These are phyloP conservation scores for Gadopsis marmoratus DNA, from an alignment of 2,797 vertebrate species.

Conservation along the genomic window DNA sequence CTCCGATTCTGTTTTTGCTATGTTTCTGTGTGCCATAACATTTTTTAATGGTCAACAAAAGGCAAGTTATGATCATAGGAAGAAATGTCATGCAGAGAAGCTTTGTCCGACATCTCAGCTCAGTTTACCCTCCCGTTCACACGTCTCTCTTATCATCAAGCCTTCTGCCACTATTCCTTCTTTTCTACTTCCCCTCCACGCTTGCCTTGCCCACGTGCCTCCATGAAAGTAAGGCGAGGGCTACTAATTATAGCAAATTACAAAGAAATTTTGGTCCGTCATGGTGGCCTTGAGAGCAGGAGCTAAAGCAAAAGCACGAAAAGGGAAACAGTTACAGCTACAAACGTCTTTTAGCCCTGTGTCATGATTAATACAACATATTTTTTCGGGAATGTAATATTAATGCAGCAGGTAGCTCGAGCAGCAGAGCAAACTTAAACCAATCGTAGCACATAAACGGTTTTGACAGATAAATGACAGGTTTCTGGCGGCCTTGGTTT, in stretches of 20 bases:
- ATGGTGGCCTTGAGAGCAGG: conserved; percentile 34
- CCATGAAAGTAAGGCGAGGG: conserved; percentile 39
- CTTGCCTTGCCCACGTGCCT: conserved; percentile 28
- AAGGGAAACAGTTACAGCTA: not conserved
- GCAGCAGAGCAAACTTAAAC: conserved; percentile 12
- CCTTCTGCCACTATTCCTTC: conserved; percentile 16
- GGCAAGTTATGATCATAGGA: conserved; percentile 19
- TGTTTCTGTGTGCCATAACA: not conserved
- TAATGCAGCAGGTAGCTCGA: conserved; percentile 26
- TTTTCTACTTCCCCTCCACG: conserved; percentile 4
- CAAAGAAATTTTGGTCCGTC: conserved; percentile 45
- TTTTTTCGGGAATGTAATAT: conserved; percentile 27
- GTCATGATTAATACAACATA: conserved; percentile 24
- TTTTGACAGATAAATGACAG: conserved; percentile 40
- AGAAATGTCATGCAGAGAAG: conserved; percentile 4
- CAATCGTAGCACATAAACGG: conserved; percentile 14
- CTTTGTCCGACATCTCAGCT: not conserved
- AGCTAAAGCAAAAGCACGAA: conserved; percentile 24
- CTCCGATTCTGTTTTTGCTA: not conserved
- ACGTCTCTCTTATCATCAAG: not conserved
- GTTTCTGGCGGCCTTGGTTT: conserved; percentile 1
- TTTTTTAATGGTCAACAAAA: not conserved
- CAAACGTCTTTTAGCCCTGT: conserved; percentile 1
- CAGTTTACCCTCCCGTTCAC: conserved; percentile 13
- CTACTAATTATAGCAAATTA: conserved; percentile 70